phyloP scores from a whole-genome alignment of 2,797 vertebrate species.

The Oreonectes daqikongensis region DNA sequence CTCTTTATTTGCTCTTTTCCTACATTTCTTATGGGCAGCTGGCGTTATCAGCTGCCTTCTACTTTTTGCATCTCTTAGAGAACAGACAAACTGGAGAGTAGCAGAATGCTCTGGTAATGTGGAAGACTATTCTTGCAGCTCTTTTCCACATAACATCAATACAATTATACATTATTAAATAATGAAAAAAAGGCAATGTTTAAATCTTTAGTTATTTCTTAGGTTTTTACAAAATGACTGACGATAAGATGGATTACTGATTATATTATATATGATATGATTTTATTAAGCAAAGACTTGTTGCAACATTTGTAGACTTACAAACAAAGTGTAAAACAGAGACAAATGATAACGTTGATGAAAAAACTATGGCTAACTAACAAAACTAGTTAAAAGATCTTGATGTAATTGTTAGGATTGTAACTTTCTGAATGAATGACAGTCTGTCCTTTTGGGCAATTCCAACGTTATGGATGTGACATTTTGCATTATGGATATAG shows the following conservation, averaged over 20 bases:
- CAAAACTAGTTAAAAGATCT: not conserved
- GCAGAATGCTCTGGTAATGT: not conserved
- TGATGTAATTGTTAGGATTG: not conserved
- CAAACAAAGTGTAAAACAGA: not conserved
- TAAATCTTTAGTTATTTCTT: no score
- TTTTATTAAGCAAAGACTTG: no score
- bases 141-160: not conserved
- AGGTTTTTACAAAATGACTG: no score
- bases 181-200: not conserved
- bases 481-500: no score
- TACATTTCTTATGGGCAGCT: constrained; percentile 37
- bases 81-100: not conserved
- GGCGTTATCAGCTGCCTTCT: constrained; percentile 10
- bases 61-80: constrained; percentile 37
- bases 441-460: not conserved
- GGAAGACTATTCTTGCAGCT: not conserved
- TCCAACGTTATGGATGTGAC: no score
- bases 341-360: no score
- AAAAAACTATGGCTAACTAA: not conserved
- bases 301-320: not conserved
- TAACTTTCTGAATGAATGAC: not conserved
- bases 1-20: constrained; percentile 61
- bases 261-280: no score
- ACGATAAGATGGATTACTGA: no score
- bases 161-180: no score